Evolutionary conservation across 1,140 invertebrate genomes (phyloP), one percentile per base, ranked within the genome.

Genomic region (Papilio glaucus): DNA sequence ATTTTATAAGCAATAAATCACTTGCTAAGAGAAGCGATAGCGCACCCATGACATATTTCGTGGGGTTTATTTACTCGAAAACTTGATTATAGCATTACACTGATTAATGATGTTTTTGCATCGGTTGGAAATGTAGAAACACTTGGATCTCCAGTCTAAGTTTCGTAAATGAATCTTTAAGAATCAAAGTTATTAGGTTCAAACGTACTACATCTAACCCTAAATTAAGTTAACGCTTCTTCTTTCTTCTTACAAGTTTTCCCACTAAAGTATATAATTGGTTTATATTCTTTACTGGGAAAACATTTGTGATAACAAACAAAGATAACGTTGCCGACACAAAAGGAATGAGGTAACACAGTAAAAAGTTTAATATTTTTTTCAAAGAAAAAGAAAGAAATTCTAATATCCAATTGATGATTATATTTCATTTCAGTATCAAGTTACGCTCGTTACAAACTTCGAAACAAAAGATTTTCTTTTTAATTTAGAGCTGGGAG

Each of bases 371-470:
- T 49, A 21, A 21, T 8, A 4, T 18, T 4, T 57, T 57, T 0
- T 49, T 10, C 49, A 24, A 57, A 57, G 49, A 12, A 57, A 57
- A 57, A 57, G 12, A 21, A 53, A 53, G 15, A 53, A 53, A 21
- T 10, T 57, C 9, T 49, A 49, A 57, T 57, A 33, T 33, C 29
- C 2, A 33, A 33, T 33, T 33, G 29, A 33, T 33, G 29, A 33
- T 33, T 33, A 33, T 33, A 57, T 57, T 57, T 10, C 9, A 49
- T 21, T 49, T 49, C 18, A 1, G 7, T 49, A 49, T 49, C 24
- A 57, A 18, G 21, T 57, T 57, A 57, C 49, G 9, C 21, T 57
- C 21, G 49, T 57, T 57, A 57, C 21, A 57, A 57, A 57, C 0
- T 57, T 57, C 21, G 9, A 57, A 53, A 53, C 18, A 53, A 57